Percentiles rank a stretch among this genome's conserved stretches.
phyloP scores from a whole-genome alignment of 37 sponge, comb jelly and placozoan species.

The Hexactinellida sp. region DNA sequence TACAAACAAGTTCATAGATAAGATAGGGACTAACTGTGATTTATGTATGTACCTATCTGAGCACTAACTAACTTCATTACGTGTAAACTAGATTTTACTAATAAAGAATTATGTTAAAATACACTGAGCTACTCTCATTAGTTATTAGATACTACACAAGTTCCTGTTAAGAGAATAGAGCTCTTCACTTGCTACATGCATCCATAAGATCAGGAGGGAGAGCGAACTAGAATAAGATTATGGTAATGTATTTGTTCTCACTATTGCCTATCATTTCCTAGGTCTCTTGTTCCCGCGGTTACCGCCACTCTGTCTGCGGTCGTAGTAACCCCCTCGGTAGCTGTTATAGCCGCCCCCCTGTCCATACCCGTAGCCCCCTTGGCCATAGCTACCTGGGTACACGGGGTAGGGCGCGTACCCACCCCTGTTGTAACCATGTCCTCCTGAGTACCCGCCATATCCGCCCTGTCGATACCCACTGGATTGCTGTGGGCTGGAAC shows the following conservation, averaged over 20 bases:
- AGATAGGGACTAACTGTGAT: too few relatives aligned
- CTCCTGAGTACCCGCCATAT: background rate
- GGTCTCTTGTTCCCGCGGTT: background rate
- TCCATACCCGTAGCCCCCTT: constrained; percentile 1
- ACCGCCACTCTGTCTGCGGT: background rate
- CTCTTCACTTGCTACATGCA: background rate
- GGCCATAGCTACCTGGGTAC: background rate
- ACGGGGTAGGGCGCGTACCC: background rate
- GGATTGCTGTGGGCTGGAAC: background rate
- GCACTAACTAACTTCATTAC: too few relatives aligned
- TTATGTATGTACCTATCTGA: too few relatives aligned
- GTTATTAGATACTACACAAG: background rate
- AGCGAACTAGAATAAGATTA: constrained; percentile 10
- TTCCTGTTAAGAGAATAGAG: background rate
- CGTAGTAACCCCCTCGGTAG: background rate
- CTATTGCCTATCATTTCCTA: constrained; percentile 11
- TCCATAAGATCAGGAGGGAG: background rate
- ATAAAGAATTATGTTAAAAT: background rate
- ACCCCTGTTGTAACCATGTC: background rate
- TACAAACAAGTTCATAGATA: too few relatives aligned
- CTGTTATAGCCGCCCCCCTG: background rate
- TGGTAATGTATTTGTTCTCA: background rate
- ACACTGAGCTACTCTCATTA: background rate
- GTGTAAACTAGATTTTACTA: background rate
- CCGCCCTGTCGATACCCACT: background rate